Percentiles rank a stretch among this genome's conserved stretches.
These are phyloP conservation scores for Amblyjoppa fuscipennis DNA, from an alignment of 2,888 invertebrate species.

Conservation along the genomic window DNA sequence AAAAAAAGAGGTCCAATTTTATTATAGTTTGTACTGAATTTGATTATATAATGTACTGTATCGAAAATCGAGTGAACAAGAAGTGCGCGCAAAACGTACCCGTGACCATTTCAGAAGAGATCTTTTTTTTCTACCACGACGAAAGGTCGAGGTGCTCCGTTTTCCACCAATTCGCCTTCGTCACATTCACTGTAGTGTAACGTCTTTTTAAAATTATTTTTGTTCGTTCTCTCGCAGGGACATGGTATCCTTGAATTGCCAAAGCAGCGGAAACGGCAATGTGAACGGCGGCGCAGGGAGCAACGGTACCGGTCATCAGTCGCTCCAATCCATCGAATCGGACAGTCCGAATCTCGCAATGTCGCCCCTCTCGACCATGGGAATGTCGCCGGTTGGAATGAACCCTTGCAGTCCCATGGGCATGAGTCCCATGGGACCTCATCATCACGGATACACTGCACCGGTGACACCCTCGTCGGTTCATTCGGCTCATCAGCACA, in stretches of 20 bases:
- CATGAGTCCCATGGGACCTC: constrained; percentile 82
- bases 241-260: constrained; percentile 80
- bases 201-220: too few relatives aligned
- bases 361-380: constrained; percentile 82
- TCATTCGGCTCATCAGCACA: constrained; percentile 79
- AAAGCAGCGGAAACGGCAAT: constrained; percentile 72
- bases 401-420: constrained; percentile 82
- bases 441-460: constrained; percentile 82
- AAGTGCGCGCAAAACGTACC: too few relatives aligned
- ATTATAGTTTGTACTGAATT: too few relatives aligned
- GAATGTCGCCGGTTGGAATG: constrained; percentile 81
- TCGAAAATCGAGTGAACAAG: too few relatives aligned
- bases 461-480: constrained; percentile 82
- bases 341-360: constrained; percentile 81
- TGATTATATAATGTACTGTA: too few relatives aligned
- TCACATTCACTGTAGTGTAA: too few relatives aligned
- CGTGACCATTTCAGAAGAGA: too few relatives aligned
- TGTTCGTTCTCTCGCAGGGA: constrained; percentile 73
- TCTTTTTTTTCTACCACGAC: too few relatives aligned
- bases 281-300: constrained; percentile 71
- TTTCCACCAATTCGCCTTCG: too few relatives aligned
- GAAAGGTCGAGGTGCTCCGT: too few relatives aligned
- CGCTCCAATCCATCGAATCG: constrained; percentile 80
- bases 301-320: constrained; percentile 77
- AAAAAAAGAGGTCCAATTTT: too few relatives aligned